Evolutionary conservation across 2,888 invertebrate species (phyloP), one percentile per base, ranked within the genome.

Genomic region (Megalurothrips usitatus): DNA sequence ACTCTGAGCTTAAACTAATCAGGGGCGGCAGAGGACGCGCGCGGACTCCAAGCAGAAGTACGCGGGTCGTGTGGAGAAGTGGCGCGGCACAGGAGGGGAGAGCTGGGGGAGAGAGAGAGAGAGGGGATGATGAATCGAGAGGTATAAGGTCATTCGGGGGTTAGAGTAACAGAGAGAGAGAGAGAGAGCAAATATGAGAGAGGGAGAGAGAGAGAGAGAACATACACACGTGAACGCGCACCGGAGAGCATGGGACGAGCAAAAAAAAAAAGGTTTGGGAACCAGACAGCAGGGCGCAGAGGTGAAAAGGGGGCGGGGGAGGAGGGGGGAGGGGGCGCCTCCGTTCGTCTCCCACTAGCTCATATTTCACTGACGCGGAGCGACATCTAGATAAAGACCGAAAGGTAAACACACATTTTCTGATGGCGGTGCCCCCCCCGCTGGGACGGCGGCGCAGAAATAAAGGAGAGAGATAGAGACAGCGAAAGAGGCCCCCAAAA

Each of bases 401-500:
- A 75, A 75, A 75, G 26, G 68, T 26, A 75, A 75, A 75, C 68
- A 75, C 68, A 75, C 68, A 26, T 75, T 75, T 75, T 75, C 68
- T 75, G 68, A 75, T 75, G 68, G 23, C 10, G 68, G 9, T 12
- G 26, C 68, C 10, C 58, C 9, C 68, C 52, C 8, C 52, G 52
- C 6, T 3, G 52, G 52, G 26, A 12, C 12, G 23, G 26, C 17
- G 58, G n/a, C 23, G 26, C 26, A 26, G 68, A 58, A 58, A 58
- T 19, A 58, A 58, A 58, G 1, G 58, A 58, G 19, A 58, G 58
- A 17, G 34, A 43, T 2, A 43, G 34, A 43, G 34, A 43, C 3
- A 43, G 34, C 2, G 34, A 43, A 6, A 43, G 34, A 43, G 34
- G 6, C 3, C 2, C 3, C 34, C 3, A 43, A 2, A 43, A 43